Base-by-base conservation (phyloP, 2,888 invertebrate genomes). In the Serrognathus titanus region DNA sequence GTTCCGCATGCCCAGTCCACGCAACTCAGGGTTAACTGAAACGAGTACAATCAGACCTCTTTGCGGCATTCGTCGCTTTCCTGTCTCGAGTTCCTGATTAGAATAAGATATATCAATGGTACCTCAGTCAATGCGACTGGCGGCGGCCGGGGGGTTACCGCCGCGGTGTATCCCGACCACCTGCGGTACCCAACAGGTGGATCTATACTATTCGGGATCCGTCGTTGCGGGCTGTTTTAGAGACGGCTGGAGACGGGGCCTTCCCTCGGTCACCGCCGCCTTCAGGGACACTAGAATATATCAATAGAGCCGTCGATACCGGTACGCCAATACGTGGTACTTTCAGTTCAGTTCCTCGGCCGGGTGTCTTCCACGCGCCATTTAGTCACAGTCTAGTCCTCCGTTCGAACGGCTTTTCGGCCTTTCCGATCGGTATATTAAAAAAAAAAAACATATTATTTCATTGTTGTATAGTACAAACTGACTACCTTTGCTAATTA, bases 401-500 rank as follows among this genome's bases (percentile, higher is more conserved):
- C 57, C 57, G 59, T 51, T 55, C 49, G 49, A 48, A 54, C 59
- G 57, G 55, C 56, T 20, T 16, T 10, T 43, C 10, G 12, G 12
- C 39, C n/a, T 39, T 10, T 48, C 36, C 48, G 36, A 48, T 63
- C 61, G 63, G 62, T 65, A 65, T 62, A 16, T 16, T 16, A 16
- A 16, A 16, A 16, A 16, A 16, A 16, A 16, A 62, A 65, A 60
- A 73, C 73, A 73, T 72, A 74, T 73, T 69, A 65, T 72, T 74
- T 73, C 65, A 73, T 72, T 74, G 71, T 75, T 76, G 71, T 76
- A 78, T 77, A 78, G 77, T 78, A 78, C 77, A 78, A 75, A 75
- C 72, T 71, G 73, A 76, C 72, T 75, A 76, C 75, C 74, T 75
- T 78, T 78, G 78, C 78, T 77, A 78, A 77, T 78, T 78, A 78